phyloP scores from a whole-genome alignment of 2,113 vertebrate genomes.

The Dromiciops gliroides region DNA sequence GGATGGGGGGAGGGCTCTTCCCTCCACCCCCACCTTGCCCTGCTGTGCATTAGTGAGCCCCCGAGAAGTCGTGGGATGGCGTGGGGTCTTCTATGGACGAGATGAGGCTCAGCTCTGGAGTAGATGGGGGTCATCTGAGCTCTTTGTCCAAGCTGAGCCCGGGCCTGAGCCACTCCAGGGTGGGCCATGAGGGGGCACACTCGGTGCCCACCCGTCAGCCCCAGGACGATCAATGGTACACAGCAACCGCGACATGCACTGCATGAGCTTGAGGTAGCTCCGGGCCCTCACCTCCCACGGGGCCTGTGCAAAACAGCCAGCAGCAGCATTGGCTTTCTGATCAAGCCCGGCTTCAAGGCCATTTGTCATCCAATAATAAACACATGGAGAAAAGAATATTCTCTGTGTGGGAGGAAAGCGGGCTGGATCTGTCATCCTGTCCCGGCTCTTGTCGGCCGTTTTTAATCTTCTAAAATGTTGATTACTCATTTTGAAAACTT shows the following conservation, averaged over 20 bases:
- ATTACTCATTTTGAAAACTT: constrained; percentile 70
- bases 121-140: no score
- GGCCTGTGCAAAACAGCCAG: neutral
- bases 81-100: no score
- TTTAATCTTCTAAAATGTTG: constrained; percentile 71
- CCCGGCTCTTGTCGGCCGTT: constrained; percentile 62
- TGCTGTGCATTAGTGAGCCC: no score
- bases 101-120: no score
- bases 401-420: constrained; percentile 50
- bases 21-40: no score
- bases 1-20: neutral
- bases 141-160: neutral
- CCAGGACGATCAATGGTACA: neutral
- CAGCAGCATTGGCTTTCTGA: neutral
- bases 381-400: constrained; percentile 39
- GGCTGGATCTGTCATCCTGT: constrained; percentile 51
- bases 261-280: no score
- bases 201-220: no score
- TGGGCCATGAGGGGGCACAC: neutral
- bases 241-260: neutral
- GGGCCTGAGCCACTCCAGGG: neutral
- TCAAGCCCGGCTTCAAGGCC: neutral
- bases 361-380: constrained; percentile 50
- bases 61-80: no score
- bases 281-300: neutral